Percentiles rank a stretch among this genome's conserved stretches.
phyloP scores from a whole-genome alignment of 2,797 vertebrate genomes.

The Loriculus beryllinus region DNA sequence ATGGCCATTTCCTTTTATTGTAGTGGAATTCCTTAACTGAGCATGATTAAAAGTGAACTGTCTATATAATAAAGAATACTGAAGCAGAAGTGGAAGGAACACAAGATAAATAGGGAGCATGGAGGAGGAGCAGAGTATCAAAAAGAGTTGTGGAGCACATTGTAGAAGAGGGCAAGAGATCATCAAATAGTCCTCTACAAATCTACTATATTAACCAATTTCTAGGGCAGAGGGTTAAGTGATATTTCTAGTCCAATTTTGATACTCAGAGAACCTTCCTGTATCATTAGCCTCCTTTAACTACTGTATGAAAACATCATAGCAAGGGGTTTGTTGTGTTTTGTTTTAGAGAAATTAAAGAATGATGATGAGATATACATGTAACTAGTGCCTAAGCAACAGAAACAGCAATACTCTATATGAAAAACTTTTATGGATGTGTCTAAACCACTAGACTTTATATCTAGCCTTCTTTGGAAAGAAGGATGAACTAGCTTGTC shows the following conservation, averaged over 20 bases:
- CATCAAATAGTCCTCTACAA: conserved; percentile 45
- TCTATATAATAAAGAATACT: neutral
- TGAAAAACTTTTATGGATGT: conserved; percentile 35
- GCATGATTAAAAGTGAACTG: conserved; percentile 51
- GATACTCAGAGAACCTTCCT: conserved; percentile 48
- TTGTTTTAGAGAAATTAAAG: conserved; percentile 16
- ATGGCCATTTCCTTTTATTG: neutral
- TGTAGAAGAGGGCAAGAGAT: conserved; percentile 25
- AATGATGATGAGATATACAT: neutral
- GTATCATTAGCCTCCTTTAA: conserved; percentile 49
- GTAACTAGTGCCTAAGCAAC: neutral
- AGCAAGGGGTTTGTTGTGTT: neutral
- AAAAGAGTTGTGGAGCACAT: conserved; percentile 9
- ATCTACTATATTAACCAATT: conserved; percentile 59
- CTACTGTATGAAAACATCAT: neutral
- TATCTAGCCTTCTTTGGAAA: conserved; percentile 44
- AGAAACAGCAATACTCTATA: neutral
- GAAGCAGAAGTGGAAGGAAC: conserved; percentile 42
- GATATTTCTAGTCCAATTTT: conserved; percentile 53
- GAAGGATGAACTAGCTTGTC: conserved; percentile 62
- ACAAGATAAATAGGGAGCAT: conserved; percentile 10
- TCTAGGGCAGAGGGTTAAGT: conserved; percentile 58
- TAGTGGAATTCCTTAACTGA: conserved; percentile 29
- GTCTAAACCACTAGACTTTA: conserved; percentile 41
- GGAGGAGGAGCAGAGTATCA: conserved; percentile 49